Evolutionary conservation across 30 jellyfish, hydroid and myxozoan species (phyloP).

Genomic region (Rhopilema esculentum): DNA sequence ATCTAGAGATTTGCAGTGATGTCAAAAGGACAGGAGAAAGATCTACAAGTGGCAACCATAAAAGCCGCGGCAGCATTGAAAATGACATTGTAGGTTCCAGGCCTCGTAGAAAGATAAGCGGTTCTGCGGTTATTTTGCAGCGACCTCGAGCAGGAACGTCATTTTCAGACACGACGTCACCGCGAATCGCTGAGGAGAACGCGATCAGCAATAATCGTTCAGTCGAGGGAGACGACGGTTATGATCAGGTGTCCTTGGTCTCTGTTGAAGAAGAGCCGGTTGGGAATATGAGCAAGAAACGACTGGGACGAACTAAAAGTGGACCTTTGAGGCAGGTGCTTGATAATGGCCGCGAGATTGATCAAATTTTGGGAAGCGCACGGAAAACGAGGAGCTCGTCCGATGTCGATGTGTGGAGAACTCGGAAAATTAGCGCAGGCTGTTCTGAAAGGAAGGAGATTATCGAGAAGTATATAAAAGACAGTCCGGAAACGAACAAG

Average conservation of each 20-base stretch:
- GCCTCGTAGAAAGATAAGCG: not conserved
- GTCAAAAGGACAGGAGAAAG: not conserved
- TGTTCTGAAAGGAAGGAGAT: constrained; percentile 13
- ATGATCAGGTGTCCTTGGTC: not conserved
- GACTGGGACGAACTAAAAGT: not conserved
- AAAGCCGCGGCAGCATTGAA: constrained; percentile 7
- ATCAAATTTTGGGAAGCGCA: not conserved
- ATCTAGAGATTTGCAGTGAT: constrained; percentile 23
- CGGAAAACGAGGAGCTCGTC: constrained; percentile 9
- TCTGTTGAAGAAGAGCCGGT: constrained; percentile 1
- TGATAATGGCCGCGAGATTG: not conserved
- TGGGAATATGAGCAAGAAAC: not conserved
- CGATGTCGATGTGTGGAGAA: not conserved
- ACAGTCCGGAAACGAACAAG: not conserved
- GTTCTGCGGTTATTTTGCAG: not conserved
- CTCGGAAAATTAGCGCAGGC: not conserved
- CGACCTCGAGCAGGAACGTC: not conserved
- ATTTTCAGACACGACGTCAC: not conserved
- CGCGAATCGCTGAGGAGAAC: not conserved
- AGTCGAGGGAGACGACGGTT: not conserved
- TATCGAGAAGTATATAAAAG: constrained; percentile 18
- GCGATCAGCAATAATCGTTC: not conserved
- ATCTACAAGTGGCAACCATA: not conserved
- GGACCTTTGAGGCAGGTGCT: not conserved
- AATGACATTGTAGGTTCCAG: not conserved